Evolutionary conservation across 2,888 invertebrate genomes (phyloP).

Genomic region (Philereme vetulata): DNA sequence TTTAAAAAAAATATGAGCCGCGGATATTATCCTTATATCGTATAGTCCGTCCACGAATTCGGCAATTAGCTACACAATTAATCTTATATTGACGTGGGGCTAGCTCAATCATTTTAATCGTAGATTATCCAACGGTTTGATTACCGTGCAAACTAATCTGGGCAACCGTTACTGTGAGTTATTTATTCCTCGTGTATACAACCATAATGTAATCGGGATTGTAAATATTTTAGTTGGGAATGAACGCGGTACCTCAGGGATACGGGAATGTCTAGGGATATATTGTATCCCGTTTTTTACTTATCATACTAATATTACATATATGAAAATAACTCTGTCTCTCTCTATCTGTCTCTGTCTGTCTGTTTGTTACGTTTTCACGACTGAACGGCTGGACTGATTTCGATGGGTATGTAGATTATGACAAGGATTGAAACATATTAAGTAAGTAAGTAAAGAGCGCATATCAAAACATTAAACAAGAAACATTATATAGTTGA

Average conservation of each 20-base stretch:
- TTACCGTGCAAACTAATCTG: constrained; percentile 19
- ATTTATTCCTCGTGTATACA: constrained; percentile 11
- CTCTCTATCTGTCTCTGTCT: no score
- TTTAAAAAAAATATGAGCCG: no score
- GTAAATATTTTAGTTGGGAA: constrained; percentile 17
- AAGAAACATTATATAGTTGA: no score
- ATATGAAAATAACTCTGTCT: no score
- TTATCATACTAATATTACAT: no score
- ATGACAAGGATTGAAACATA: no score
- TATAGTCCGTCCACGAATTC: constrained; percentile 14
- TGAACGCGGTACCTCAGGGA: constrained; percentile 1
- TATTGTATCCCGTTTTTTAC: no score
- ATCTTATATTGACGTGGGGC: constrained; percentile 25
- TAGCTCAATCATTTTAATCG: constrained; percentile 32
- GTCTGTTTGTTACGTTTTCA: no score
- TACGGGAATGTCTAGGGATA: background rate
- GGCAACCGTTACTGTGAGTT: background rate
- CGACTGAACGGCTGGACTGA: no score
- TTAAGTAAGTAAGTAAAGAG: no score
- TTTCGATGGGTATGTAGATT: no score
- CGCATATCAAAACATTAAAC: no score
- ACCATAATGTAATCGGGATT: constrained; percentile 8
- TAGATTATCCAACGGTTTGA: constrained; percentile 29
- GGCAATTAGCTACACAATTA: constrained; percentile 29
- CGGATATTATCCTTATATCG: background rate